Conservation (phyloP, 1,140 invertebrate species). For the Atopsyche davidsoni region DNA sequence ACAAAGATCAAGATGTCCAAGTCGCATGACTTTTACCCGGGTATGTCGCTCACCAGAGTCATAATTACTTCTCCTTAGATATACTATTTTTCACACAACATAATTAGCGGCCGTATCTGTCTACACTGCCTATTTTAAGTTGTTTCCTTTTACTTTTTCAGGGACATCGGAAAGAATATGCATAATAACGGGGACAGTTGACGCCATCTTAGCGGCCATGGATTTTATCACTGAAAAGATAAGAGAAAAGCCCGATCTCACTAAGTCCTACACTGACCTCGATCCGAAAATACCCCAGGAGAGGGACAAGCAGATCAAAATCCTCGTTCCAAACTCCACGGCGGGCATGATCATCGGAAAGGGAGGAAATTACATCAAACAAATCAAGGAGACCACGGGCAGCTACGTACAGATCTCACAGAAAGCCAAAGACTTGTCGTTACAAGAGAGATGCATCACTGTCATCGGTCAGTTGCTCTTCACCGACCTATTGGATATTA, state of each 20-base stretch:
- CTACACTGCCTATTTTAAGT: no score
- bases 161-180: constrained; percentile 96
- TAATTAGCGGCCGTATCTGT: not conserved
- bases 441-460: constrained; percentile 95
- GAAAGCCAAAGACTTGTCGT: constrained; percentile 93
- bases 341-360: constrained; percentile 99
- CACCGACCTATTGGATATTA: constrained; percentile 6
- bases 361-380: constrained; percentile 94
- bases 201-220: constrained; percentile 88
- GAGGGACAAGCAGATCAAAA: constrained; percentile 89
- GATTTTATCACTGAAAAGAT: constrained; percentile 98
- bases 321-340: constrained; percentile 96
- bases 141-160: constrained; percentile 43
- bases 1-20: constrained; percentile 98
- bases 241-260: constrained; percentile 92
- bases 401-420: constrained; percentile 98
- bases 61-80: not conserved
- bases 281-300: constrained; percentile 67
- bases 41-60: constrained; percentile 50
- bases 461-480: constrained; percentile 70
- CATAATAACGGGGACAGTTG: constrained; percentile 90
- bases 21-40: constrained; percentile 96
- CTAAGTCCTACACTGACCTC: constrained; percentile 65
- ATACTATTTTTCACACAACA: constrained; percentile 2
- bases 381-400: constrained; percentile 95